These are phyloP conservation scores for Bombylius discolor DNA, from an alignment of 2,888 invertebrate genomes.

Conservation along the genomic window DNA sequence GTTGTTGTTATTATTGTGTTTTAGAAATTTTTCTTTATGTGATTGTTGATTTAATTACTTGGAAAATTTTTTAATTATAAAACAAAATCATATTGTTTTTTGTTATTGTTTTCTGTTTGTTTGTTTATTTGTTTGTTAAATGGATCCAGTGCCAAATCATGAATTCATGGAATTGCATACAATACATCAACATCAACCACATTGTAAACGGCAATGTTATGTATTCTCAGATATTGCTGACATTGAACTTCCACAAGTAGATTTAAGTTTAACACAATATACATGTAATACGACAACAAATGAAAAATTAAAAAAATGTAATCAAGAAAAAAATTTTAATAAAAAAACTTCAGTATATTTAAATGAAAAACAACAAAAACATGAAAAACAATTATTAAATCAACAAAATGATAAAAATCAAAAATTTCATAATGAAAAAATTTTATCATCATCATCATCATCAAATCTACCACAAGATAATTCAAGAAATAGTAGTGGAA, in stretches of 20 bases:
- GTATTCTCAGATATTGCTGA: constrained; percentile 37
- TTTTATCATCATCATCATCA: background rate
- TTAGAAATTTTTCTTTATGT: too few species aligned
- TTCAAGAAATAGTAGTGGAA: constrained; percentile 17
- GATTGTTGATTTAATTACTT: too few species aligned
- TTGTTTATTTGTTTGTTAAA: constrained; percentile 10
- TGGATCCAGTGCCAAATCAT: constrained; percentile 35
- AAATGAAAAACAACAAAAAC: constrained; percentile 28
- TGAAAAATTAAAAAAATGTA: too few species aligned
- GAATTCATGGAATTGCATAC: constrained; percentile 36
- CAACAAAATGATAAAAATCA: background rate
- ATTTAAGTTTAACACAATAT: background rate
- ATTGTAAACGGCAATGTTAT: constrained; percentile 37
- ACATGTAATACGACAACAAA: too few species aligned
- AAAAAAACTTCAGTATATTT: too few species aligned
- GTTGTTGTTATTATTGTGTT: too few species aligned
- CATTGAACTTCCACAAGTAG: constrained; percentile 31
- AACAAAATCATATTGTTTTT: too few species aligned
- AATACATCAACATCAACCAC: constrained; percentile 27
- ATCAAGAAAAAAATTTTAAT: background rate
- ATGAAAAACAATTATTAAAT: background rate
- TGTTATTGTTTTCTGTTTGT: background rate
- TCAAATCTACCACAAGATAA: background rate
- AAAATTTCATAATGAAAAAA: background rate
- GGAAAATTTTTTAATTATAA: too few species aligned